Percentiles rank a stretch among this genome's conserved stretches.
These are phyloP conservation scores for Characodon lateralis DNA, from an alignment of 2,797 vertebrate species.

Conservation along the genomic window DNA sequence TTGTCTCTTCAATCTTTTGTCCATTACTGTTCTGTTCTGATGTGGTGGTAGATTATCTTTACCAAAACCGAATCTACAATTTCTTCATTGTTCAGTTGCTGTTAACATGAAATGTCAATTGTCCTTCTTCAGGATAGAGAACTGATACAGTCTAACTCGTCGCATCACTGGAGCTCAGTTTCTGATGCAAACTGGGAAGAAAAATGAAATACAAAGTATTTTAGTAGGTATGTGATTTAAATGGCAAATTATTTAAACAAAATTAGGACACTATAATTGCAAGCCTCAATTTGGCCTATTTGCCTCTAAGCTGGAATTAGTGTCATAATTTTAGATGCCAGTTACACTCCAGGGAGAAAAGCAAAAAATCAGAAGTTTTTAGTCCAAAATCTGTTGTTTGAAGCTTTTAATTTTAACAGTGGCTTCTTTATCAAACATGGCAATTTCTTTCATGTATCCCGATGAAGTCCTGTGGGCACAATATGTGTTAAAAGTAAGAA, in stretches of 20 bases:
- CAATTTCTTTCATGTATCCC: no score
- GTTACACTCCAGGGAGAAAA: not conserved
- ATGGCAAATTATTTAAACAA: not conserved
- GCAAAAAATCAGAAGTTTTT: constrained; percentile 1
- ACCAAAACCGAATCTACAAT: not conserved
- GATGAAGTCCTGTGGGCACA: not conserved
- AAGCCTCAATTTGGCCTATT: not conserved
- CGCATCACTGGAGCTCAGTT: not conserved
- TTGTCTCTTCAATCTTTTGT: constrained; percentile 45
- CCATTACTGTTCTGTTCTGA: constrained; percentile 24
- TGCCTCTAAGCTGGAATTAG: not conserved
- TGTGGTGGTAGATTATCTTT: constrained; percentile 10
- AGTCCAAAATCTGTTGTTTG: not conserved
- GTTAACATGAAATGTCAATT: constrained; percentile 10
- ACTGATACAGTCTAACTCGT: not conserved
- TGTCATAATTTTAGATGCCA: not conserved
- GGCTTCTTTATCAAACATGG: not conserved
- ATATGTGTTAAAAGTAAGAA: not conserved
- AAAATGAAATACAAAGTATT: not conserved
- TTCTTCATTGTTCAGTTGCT: constrained; percentile 18
- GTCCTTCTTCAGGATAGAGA: not conserved
- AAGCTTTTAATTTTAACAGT: not conserved
- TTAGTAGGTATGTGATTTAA: not conserved
- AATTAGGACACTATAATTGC: not conserved
- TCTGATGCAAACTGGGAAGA: not conserved